Evolutionary conservation across 30 jellyfish, hydroid and myxozoan genomes (phyloP).

Genomic region (Aurelia aurita complex sp. Pacific): DNA sequence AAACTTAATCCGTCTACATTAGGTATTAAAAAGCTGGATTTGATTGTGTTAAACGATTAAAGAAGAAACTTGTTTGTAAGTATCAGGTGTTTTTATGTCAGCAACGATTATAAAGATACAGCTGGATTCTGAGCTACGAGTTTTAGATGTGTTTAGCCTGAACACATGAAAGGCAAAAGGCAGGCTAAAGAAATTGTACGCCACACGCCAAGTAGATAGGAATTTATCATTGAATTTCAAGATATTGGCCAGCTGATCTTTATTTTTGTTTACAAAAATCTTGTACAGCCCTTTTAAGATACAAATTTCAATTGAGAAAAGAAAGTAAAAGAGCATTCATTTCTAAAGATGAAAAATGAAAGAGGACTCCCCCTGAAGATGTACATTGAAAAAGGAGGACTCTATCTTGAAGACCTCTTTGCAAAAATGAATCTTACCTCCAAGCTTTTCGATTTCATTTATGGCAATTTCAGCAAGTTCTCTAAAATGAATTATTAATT

Average conservation of each 20-base stretch:
- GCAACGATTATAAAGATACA: too few species aligned
- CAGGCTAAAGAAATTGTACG: too few species aligned
- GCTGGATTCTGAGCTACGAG: too few species aligned
- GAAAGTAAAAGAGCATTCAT: too few species aligned
- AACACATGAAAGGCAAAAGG: too few species aligned
- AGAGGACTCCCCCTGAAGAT: background rate
- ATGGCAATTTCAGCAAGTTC: constrained; percentile 65
- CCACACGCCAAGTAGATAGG: too few species aligned
- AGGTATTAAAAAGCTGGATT: background rate
- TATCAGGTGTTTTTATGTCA: background rate
- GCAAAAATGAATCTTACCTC: constrained; percentile 35
- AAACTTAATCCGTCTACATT: too few species aligned
- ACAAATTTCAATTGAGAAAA: background rate
- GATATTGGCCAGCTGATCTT: too few species aligned
- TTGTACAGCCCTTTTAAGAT: background rate
- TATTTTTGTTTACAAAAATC: too few species aligned
- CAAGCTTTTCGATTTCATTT: constrained; percentile 54
- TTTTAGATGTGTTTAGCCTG: too few species aligned
- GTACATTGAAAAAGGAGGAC: background rate
- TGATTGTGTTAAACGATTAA: background rate
- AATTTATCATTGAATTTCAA: too few species aligned
- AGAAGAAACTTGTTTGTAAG: background rate
- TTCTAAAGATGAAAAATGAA: background rate
- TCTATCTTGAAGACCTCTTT: background rate
- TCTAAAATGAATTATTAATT: too few species aligned